Percentiles rank a stretch among this genome's conserved stretches.
phyloP scores from a whole-genome alignment of 2,888 invertebrate species.

The Syrphus vitripennis region DNA sequence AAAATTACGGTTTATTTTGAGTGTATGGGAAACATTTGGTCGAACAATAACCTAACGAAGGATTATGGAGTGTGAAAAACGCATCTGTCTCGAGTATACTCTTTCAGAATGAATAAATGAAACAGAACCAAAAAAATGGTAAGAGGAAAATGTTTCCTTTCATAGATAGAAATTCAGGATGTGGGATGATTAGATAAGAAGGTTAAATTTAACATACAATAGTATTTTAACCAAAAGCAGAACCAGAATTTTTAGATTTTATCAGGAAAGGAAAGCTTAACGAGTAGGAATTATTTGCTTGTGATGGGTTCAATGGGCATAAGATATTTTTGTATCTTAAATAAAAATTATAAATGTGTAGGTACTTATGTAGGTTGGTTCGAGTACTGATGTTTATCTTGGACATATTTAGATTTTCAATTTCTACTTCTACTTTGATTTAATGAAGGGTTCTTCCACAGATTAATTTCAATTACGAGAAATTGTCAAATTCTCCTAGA shows the following conservation, averaged over 20 bases:
- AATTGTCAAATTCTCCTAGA: no score
- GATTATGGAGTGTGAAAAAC: slow-evolving; percentile 12
- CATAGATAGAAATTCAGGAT: not conserved
- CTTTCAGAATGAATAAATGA: slow-evolving; percentile 25
- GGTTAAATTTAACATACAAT: not conserved
- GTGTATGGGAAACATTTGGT: slow-evolving; percentile 15
- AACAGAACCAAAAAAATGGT: not conserved
- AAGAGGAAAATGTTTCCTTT: not conserved
- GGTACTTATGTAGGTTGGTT: no score
- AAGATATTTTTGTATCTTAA: no score
- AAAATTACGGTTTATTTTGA: not conserved
- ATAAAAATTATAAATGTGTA: no score
- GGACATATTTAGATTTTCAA: no score
- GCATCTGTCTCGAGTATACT: slow-evolving; percentile 35
- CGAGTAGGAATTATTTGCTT: not conserved
- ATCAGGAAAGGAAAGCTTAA: not conserved
- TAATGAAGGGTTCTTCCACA: no score
- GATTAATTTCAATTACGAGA: no score
- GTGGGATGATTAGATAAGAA: not conserved
- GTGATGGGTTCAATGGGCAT: not conserved
- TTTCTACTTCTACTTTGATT: no score
- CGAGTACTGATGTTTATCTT: no score
- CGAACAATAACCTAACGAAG: slow-evolving; percentile 13
- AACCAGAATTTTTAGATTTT: slow-evolving; percentile 10
- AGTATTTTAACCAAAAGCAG: not conserved